Evolutionary conservation across 2,113 vertebrate genomes (phyloP).

Genomic region (Eurystomus gularis): DNA sequence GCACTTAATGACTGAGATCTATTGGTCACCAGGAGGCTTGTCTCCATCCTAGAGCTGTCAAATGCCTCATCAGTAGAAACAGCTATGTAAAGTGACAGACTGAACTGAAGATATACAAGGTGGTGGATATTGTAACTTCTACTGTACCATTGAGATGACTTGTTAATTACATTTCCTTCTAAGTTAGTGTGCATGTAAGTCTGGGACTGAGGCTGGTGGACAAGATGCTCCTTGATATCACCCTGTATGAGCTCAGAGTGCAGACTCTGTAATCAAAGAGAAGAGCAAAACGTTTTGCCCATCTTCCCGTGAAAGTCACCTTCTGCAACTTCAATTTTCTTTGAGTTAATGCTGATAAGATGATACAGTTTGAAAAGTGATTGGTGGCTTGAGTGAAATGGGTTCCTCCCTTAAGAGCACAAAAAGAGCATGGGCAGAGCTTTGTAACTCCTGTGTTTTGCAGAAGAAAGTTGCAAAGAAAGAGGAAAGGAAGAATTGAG

Average conservation of each 20-base stretch:
- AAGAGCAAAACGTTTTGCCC: not conserved
- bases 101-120: not conserved
- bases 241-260: not conserved
- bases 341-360: not conserved
- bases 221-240: fast-evolving
- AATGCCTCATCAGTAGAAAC: not conserved
- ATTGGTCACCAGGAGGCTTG: not conserved
- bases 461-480: not conserved
- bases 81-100: not conserved
- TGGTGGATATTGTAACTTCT: not conserved
- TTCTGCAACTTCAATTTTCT: not conserved
- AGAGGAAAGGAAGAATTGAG: not conserved
- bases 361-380: not conserved
- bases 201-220: not conserved
- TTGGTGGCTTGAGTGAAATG: not conserved
- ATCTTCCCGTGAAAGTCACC: not conserved
- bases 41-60: not conserved
- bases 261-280: not conserved
- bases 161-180: not conserved
- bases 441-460: not conserved
- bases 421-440: not conserved
- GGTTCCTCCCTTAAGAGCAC: not conserved
- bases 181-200: not conserved
- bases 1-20: not conserved
- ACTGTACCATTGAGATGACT: not conserved